These are phyloP conservation scores for Marmota monax DNA, from an alignment of 2,113 vertebrate genomes.

Conservation along the genomic window DNA sequence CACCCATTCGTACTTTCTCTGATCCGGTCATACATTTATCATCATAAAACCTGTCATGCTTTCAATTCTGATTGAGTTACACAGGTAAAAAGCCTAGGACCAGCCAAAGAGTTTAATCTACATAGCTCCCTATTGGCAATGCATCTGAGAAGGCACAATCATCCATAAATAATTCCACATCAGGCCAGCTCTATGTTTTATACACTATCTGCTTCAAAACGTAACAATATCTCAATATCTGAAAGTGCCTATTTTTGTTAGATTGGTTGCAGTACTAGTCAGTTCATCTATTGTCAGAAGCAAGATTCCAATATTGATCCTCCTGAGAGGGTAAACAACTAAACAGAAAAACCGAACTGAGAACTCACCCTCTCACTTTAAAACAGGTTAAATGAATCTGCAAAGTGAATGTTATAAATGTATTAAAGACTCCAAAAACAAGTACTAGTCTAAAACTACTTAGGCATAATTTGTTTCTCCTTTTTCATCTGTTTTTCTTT, in stretches of 20 bases:
- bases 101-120: slow-evolving; percentile 74
- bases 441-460: background rate
- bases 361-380: background rate
- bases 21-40: slow-evolving; percentile 68
- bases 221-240: background rate
- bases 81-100: slow-evolving; percentile 76
- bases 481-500: slow-evolving; percentile 28
- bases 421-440: background rate
- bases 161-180: slow-evolving; percentile 66
- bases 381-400: background rate
- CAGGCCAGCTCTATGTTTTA: slow-evolving; percentile 41
- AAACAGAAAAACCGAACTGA: background rate
- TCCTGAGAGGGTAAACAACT: background rate
- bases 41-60: slow-evolving; percentile 72
- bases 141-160: slow-evolving; percentile 59
- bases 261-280: background rate
- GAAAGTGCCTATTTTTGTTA: background rate
- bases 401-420: slow-evolving; percentile 40
- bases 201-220: background rate
- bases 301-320: background rate
- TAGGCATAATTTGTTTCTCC: slow-evolving; percentile 38
- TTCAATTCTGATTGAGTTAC: slow-evolving; percentile 77
- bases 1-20: slow-evolving; percentile 12
- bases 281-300: background rate
- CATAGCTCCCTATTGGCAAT: slow-evolving; percentile 67